Evolutionary conservation across 2,797 vertebrate species (phyloP), one percentile per base, ranked within the genome.

Genomic region (Pelodytes ibericus): DNA sequence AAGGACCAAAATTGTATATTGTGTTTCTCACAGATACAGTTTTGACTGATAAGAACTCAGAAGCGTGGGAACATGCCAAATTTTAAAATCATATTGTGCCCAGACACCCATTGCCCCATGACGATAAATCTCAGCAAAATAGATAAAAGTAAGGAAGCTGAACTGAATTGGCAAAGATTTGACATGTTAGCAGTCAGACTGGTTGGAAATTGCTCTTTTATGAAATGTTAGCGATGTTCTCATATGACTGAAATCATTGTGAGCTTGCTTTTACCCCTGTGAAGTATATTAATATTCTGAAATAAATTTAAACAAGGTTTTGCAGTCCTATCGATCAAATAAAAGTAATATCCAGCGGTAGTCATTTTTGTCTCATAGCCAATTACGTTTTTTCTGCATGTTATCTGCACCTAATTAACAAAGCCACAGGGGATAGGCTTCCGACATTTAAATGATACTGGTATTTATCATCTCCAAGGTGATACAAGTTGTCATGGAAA

Each of bases 401-500:
- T 66, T 59, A 27, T 71, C 22, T 77, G 39, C 25, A 58, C 36
- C 13, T 57, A 69, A 73, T 57, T 79, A 79, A 57, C 57, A 63
- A 63, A 79, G 27, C 77, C 64, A 62, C 47, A 62, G 71, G 76
- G 71, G 25, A 74, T 73, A 62, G 58, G 33, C 44, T 47, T 69
- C 31, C 26, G 47, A 57, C 33, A 62, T 79, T 73, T 79, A 69
- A 47, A 58, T 69, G 26, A 63, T 73, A 47, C 71, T 69, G 58
- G 49, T 36, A 79, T 79, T 69, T 74, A 74, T 74, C 64, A 74
- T 79, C 64, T 74, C 47, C 77, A 63, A 69, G 64, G 71, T 63
- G 64, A 73, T 73, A 64, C 22, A 63, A 57, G 77, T 79, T 74
- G 77, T 69, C 58, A 79, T 79, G 25, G 77, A 69, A 73, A 79